Evolutionary conservation across 2,113 vertebrate species (phyloP), one percentile per base, ranked within the genome.

Genomic region (Ochotona curzoniae): DNA sequence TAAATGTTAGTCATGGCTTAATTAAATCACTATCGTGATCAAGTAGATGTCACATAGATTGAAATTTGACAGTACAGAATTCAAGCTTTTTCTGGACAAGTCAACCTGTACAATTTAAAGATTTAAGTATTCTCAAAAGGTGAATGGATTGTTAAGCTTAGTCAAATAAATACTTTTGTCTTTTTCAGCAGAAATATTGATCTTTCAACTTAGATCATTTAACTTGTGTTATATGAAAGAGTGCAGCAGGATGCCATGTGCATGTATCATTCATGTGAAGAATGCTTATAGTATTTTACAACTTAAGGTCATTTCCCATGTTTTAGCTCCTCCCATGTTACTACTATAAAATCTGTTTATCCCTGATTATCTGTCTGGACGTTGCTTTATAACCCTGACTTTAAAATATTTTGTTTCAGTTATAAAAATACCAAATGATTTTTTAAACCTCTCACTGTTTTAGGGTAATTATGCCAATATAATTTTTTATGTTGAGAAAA

Each of bases 191-290:
- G 67, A 90, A 79, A 71, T 71, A 84, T 5, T 94, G n/a, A 26
- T 82, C 64, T 92, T 96, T 79, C n/a, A 75, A 51, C 35, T 89
- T 89, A 90, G 64, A 66, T 89, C 60, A 61, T 70, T 78, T 89
- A 83, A 84, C n/a, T 57, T 85, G 35, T 38, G 13, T 82, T 91
- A 78, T 25, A 89, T 80, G 32, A 87, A 85, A 90, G n/a, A 85
- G 2, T 93, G 1, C 54, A 85, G 15, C 7, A 87, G 89, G 76
- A 47, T 75, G 67, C 47, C 51, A 28, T 74, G 6, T 32, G 70
- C 93, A 35, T 30, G 80, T 66, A 47, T 23, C 83, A 75, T 83
- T 63, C 89, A 44, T 86, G n/a, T n/a, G 60, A 64, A 11, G 4
- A 4, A 70, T 96, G 89, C 79, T 61, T 71, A 57, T 25, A 64